Percentiles rank a stretch among this genome's conserved stretches.
Evolutionary conservation across 1,140 invertebrate species (phyloP).

Genomic region (Penaeus indicus): DNA sequence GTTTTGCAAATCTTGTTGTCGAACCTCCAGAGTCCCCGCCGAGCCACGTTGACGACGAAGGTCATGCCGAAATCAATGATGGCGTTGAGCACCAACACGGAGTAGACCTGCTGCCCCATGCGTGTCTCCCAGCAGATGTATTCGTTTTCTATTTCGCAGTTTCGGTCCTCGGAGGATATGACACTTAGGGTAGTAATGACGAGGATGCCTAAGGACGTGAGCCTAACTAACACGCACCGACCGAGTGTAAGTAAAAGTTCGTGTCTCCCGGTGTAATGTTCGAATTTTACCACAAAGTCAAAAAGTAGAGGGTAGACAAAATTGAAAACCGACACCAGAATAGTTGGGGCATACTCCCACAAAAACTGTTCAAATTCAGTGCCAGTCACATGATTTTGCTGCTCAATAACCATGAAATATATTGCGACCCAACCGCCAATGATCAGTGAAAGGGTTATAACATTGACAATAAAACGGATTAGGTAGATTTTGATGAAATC

Average conservation of each 20-base stretch:
- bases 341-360: conserved; percentile 47
- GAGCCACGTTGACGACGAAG: conserved; percentile 72
- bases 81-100: conserved; percentile 83
- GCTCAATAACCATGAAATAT: conserved; percentile 38
- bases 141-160: background rate
- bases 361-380: conserved; percentile 2
- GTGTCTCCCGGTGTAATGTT: conserved; percentile 80
- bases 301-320: conserved; percentile 45
- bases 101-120: conserved; percentile 88
- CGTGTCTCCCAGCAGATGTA: conserved; percentile 87
- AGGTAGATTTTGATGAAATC: conserved; percentile 24
- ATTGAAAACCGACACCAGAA: conserved; percentile 32
- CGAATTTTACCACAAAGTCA: conserved; percentile 70
- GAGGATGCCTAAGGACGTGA: conserved; percentile 76
- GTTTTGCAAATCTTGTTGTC: conserved; percentile 22
- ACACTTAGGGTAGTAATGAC: conserved; percentile 72
- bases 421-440: conserved; percentile 43
- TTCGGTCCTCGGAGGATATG: conserved; percentile 1
- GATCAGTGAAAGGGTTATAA: background rate
- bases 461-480: conserved; percentile 16
- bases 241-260: conserved; percentile 79
- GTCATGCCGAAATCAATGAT: conserved; percentile 80
- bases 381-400: background rate
- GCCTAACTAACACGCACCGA: conserved; percentile 77
- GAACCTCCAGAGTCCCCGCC: conserved; percentile 8